These are phyloP conservation scores for Lynx canadensis DNA, from an alignment of 2,113 vertebrate species.

Conservation along the genomic window DNA sequence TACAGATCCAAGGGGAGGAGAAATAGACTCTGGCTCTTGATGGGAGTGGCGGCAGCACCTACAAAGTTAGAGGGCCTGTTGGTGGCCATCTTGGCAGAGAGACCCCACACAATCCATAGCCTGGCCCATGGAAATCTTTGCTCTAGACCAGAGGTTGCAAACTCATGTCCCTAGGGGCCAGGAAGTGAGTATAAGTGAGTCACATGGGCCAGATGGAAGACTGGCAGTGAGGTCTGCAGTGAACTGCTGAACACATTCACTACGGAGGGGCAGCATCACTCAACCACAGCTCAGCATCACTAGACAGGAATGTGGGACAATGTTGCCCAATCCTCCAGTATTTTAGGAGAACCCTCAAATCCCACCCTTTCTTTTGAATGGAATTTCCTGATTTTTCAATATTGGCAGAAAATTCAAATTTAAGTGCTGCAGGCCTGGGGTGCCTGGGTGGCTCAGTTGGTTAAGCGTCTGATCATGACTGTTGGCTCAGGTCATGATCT, in stretches of 20 bases:
- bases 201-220: background rate
- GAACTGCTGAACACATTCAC: background rate
- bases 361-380: background rate
- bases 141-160: background rate
- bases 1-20: background rate
- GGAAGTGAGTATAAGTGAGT: background rate
- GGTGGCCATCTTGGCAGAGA: background rate
- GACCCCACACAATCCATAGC: background rate
- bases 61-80: background rate
- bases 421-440: conserved; percentile 12
- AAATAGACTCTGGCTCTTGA: background rate
- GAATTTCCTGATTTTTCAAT: conserved; percentile 64
- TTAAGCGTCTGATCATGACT: too few relatives aligned
- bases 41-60: background rate
- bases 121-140: background rate
- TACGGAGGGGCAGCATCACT: background rate
- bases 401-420: conserved; percentile 75
- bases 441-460: too few relatives aligned
- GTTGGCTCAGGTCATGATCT: too few relatives aligned
- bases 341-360: background rate
- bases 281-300: background rate
- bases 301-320: background rate
- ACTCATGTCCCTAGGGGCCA: background rate
- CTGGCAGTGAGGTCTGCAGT: background rate
- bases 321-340: too few relatives aligned